Percentiles rank a stretch among this genome's conserved stretches.
Conservation (phyloP, 1,140 invertebrate genomes). For the Sycophaga agraensis region DNA sequence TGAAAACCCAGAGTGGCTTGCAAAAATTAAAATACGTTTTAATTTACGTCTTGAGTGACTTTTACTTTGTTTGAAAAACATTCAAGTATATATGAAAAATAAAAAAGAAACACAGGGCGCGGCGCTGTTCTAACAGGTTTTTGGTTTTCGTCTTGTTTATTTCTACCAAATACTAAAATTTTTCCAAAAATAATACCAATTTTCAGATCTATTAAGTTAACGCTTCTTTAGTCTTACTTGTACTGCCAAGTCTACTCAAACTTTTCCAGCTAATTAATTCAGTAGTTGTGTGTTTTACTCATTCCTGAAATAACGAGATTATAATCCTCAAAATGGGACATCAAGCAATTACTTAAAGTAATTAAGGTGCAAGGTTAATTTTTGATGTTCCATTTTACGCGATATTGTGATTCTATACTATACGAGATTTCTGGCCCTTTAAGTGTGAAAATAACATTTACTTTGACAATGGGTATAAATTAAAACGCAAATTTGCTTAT, state of each 20-base stretch:
- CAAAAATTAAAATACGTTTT: constrained; percentile 13
- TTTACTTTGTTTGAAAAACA: too few relatives aligned
- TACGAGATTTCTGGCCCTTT: neutral
- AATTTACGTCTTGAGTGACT: constrained; percentile 10
- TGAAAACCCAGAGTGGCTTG: constrained; percentile 25
- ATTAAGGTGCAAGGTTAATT: neutral
- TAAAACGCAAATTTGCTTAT: too few relatives aligned
- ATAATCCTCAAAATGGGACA: neutral
- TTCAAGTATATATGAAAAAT: neutral
- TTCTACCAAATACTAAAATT: constrained; percentile 9
- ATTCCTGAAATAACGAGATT: neutral
- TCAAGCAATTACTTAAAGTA: neutral
- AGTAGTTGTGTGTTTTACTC: neutral
- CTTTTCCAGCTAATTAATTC: constrained; percentile 7
- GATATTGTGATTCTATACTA: neutral
- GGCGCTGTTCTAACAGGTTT: constrained; percentile 16
- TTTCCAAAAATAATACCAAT: constrained; percentile 8
- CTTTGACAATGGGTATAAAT: too few relatives aligned
- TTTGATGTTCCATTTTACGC: neutral
- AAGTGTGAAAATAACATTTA: too few relatives aligned
- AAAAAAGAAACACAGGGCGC: constrained; percentile 17
- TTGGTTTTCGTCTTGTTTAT: neutral
- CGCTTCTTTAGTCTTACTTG: constrained; percentile 7
- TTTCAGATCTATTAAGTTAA: neutral
- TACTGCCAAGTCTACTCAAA: too few relatives aligned